Base-by-base conservation (phyloP, 2,888 invertebrate genomes). In the Chymomyza amoena region DNA sequence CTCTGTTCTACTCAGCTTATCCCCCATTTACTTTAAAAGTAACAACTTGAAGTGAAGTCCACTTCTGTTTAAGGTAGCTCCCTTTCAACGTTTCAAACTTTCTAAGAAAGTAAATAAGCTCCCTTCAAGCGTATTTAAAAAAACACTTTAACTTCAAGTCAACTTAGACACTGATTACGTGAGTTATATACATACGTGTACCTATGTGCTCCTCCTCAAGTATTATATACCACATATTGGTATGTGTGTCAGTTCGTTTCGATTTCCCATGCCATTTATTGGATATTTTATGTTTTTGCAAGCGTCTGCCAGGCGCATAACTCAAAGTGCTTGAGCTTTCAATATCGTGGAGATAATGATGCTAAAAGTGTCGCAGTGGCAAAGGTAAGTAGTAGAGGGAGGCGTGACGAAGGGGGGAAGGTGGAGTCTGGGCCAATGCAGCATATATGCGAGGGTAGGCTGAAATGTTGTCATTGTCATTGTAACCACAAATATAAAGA, bases 311-410 rank as follows among this genome's bases (percentile, higher is more conserved):
- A 54, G 69, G 65, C 79, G 81, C 88, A 86, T 87, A 81, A 86
- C 79, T 88, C 83, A 88, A 87, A 80, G 83, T 75, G 79, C 76
- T 87, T 78, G 75, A 84, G 81, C 79, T 75, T 78, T 70, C 84
- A 83, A 81, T 88, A 79, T 72, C 77, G 74, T 75, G 78, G 78
- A 86, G 86, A 88, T 88, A 88, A 88, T 88, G 86, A 86, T 87
- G 86, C 81, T 71, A 74, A 82, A 83, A 86, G 86, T 84, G 81
- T 81, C 85, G 78, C 75, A 61, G 5, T 20, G 57, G 52, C 52
- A 54, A 54, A 54, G 56, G 59, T 54, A 45, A 50, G 51, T 20
- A 32, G 32, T 32, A 32, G 18, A 20, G 18, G 28, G 57, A 64
- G 69, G 64, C 60, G 62, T 54, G 69, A 63, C 52, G 67, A 54